Evolutionary conservation across 2,888 invertebrate species (phyloP).

Genomic region (Asteroscopus sphinx): DNA sequence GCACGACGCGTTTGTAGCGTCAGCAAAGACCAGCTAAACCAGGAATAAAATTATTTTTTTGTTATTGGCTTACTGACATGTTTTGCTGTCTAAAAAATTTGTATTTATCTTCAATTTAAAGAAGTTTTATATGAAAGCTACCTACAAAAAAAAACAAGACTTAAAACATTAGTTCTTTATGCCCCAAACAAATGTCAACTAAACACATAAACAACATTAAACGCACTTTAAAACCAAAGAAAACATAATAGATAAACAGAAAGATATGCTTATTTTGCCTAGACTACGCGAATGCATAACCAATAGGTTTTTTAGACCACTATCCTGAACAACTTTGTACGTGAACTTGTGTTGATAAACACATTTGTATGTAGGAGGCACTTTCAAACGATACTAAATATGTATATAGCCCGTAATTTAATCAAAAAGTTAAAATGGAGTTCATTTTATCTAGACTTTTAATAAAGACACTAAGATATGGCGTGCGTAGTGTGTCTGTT

Average conservation of each 20-base stretch:
- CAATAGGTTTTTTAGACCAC: slow-evolving; percentile 28
- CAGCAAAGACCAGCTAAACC: slow-evolving; percentile 11
- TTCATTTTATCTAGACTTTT: slow-evolving; percentile 29
- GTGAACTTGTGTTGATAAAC: slow-evolving; percentile 47
- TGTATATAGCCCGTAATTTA: slow-evolving; percentile 44
- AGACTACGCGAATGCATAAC: slow-evolving; percentile 38
- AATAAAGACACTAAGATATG: slow-evolving; percentile 29
- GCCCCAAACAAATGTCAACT: slow-evolving; percentile 12
- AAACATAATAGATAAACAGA: slow-evolving; percentile 34
- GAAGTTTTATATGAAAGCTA: too few species aligned
- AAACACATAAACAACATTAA: slow-evolving; percentile 11
- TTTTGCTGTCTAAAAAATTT: too few species aligned
- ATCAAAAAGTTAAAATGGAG: slow-evolving; percentile 46
- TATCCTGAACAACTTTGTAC: neutral
- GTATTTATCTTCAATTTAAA: too few species aligned
- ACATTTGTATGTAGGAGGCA: slow-evolving; percentile 54
- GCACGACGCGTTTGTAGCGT: slow-evolving; percentile 32
- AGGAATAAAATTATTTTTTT: neutral
- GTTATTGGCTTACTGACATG: too few species aligned
- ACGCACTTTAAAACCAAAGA: slow-evolving; percentile 14
- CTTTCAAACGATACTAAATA: slow-evolving; percentile 33
- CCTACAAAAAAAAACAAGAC: too few species aligned
- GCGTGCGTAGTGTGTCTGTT: slow-evolving; percentile 5
- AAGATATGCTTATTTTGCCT: slow-evolving; percentile 39
- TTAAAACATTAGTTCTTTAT: too few species aligned